These are phyloP conservation scores for Rhinolophus sinicus DNA, from an alignment of 2,113 vertebrate species.

Conservation along the genomic window DNA sequence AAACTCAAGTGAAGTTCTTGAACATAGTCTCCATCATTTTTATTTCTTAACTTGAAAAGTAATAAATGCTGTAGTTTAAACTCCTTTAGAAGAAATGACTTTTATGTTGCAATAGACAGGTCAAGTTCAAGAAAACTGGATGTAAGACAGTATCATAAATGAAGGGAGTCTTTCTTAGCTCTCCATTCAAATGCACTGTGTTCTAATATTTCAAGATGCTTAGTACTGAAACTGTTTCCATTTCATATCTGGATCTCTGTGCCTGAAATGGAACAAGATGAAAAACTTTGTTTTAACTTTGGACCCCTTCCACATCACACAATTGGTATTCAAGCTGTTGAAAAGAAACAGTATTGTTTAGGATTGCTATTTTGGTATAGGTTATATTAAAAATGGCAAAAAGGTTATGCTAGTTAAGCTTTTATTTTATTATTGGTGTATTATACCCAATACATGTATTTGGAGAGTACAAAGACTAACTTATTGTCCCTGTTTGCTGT, in stretches of 20 bases:
- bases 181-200: neutral
- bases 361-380: neutral
- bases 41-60: slow-evolving; percentile 27
- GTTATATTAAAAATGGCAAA: neutral
- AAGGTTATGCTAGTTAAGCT: neutral
- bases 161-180: neutral
- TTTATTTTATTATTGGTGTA: slow-evolving; percentile 16
- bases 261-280: slow-evolving; percentile 3
- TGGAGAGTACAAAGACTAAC: neutral
- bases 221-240: neutral
- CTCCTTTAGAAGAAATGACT: slow-evolving; percentile 10
- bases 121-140: neutral
- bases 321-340: neutral
- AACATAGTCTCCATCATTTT: neutral
- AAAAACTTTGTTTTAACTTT: slow-evolving; percentile 40
- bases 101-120: neutral
- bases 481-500: neutral
- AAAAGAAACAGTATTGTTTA: slow-evolving; percentile 20
- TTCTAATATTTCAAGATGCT: neutral
- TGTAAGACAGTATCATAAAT: neutral
- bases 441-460: neutral
- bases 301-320: neutral
- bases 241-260: slow-evolving; percentile 8
- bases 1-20: neutral
- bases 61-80: slow-evolving; percentile 1